Evolutionary conservation across 1,140 invertebrate genomes (phyloP), one percentile per base, ranked within the genome.

Genomic region (Halictus rubicundus): DNA sequence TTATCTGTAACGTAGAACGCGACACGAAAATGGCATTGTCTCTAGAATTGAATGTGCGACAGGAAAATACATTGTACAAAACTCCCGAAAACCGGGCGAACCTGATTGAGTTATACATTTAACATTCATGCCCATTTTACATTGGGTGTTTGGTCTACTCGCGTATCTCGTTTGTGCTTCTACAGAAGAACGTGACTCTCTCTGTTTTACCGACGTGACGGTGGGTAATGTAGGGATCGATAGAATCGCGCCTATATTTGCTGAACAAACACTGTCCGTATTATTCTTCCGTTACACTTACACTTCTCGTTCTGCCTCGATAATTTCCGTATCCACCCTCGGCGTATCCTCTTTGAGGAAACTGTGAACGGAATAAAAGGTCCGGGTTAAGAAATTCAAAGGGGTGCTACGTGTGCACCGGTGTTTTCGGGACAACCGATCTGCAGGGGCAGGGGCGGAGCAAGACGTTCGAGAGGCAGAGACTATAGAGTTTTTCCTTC

Each of bases 341-440:
- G 46, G 91, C 90, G 80, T 92, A 92, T 82, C 91, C 91, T 75
- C 93, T 91, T 84, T 93, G 93, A 85, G 93, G 92, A 90, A 92
- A 94, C 94, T 94, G 83, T 66, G 89, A 78, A 74, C 39, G 52
- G 37, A 49, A 79, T 12, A 65, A 66, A 64, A 46, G 42, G 46
- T 68, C 23, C 32, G 37, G 6, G 27, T 71, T 60, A 61, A n/a
- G n/a, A 57, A 7, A 8, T 6, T 21, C n/a, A 8, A 57, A 2
- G 54, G 54, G 54, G n/a, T 21, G 54, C 19, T 6, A 57, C 54
- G n/a, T 8, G 21, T 54, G 21, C 49, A 54, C 10, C 16, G 21
- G 54, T 57, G 54, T 57, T 21, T 57, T 21, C 19, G 54, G 8
- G 6, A n/a, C n/a, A 57, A 21, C n/a, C 9, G 54, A 52, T 57